Evolutionary conservation across 2,888 invertebrate species (phyloP).

Genomic region (Synanthedon tipuliformis): DNA sequence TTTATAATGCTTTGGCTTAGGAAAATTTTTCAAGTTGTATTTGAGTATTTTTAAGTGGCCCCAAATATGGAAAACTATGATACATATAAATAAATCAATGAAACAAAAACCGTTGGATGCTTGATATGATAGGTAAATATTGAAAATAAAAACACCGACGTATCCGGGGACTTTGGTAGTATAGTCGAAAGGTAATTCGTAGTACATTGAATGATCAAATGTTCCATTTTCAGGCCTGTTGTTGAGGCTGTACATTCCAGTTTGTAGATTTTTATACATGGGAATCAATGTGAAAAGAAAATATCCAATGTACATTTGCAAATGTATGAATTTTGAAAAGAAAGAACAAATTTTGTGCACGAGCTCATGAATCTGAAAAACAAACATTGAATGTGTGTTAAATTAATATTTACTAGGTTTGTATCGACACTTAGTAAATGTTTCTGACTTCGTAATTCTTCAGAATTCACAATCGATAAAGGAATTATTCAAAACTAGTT

Average conservation of each 20-base stretch:
- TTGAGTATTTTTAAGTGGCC: slow-evolving; percentile 9
- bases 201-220: slow-evolving; percentile 10
- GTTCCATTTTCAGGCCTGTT: slow-evolving; percentile 7
- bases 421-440: too few species aligned
- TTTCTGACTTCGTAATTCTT: too few species aligned
- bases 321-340: slow-evolving; percentile 7
- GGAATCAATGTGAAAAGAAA: slow-evolving; percentile 13
- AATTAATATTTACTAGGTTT: too few species aligned
- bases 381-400: too few species aligned
- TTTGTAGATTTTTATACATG: slow-evolving; percentile 10
- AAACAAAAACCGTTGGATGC: slow-evolving; percentile 2
- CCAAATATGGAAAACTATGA: slow-evolving; percentile 7
- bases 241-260: slow-evolving; percentile 6
- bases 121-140: slow-evolving; percentile 9
- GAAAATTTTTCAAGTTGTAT: slow-evolving; percentile 7
- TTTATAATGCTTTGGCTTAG: background rate
- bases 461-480: too few species aligned
- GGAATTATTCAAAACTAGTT: too few species aligned
- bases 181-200: slow-evolving; percentile 9
- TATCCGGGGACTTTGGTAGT: slow-evolving; percentile 7
- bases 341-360: slow-evolving; percentile 13
- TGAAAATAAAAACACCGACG: slow-evolving; percentile 5
- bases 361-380: slow-evolving; percentile 10
- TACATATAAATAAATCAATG: background rate
- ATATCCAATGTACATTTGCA: slow-evolving; percentile 6